These are phyloP conservation scores for Sebastes trivittatus DNA, from an alignment of 2,797 vertebrate genomes.

Conservation along the genomic window DNA sequence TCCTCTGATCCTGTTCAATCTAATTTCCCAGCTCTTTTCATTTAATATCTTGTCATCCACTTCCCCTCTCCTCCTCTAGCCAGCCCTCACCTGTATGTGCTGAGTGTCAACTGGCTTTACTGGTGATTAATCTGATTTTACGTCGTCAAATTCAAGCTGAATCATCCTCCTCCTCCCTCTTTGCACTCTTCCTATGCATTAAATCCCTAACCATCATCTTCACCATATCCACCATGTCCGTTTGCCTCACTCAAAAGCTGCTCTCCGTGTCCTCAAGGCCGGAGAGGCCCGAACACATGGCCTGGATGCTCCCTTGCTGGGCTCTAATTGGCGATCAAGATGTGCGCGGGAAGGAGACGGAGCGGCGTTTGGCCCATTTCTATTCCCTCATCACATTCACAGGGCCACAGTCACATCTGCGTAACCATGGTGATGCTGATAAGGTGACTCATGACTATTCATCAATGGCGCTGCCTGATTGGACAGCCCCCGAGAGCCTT, in stretches of 20 bases:
- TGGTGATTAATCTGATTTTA: slow-evolving; percentile 27
- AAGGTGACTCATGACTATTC: slow-evolving; percentile 83
- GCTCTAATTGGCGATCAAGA: slow-evolving; percentile 76
- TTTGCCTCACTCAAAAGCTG: slow-evolving; percentile 9
- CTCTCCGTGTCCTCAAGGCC: not conserved
- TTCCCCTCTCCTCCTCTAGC: slow-evolving; percentile 30
- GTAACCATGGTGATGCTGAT: slow-evolving; percentile 80
- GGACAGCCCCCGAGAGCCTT: slow-evolving; percentile 68
- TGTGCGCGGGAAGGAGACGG: slow-evolving; percentile 66
- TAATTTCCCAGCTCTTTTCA: slow-evolving; percentile 52
- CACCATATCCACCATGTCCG: not conserved
- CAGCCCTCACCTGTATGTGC: slow-evolving; percentile 18
- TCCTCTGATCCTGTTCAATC: slow-evolving; percentile 46
- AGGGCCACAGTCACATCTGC: slow-evolving; percentile 72
- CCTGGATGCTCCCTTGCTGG: slow-evolving; percentile 45
- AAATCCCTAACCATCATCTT: not conserved
- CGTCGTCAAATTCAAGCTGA: slow-evolving; percentile 24
- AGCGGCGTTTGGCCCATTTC: slow-evolving; percentile 66
- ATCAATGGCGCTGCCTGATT: slow-evolving; percentile 75
- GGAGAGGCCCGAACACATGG: slow-evolving; percentile 25
- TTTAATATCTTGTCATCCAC: slow-evolving; percentile 57
- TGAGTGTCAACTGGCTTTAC: slow-evolving; percentile 16
- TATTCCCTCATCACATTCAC: slow-evolving; percentile 74
- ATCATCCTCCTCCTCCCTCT: not conserved
- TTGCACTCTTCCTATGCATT: not conserved